These are phyloP conservation scores for Plutomurus gul DNA, from an alignment of 1,140 invertebrate genomes.

Conservation along the genomic window DNA sequence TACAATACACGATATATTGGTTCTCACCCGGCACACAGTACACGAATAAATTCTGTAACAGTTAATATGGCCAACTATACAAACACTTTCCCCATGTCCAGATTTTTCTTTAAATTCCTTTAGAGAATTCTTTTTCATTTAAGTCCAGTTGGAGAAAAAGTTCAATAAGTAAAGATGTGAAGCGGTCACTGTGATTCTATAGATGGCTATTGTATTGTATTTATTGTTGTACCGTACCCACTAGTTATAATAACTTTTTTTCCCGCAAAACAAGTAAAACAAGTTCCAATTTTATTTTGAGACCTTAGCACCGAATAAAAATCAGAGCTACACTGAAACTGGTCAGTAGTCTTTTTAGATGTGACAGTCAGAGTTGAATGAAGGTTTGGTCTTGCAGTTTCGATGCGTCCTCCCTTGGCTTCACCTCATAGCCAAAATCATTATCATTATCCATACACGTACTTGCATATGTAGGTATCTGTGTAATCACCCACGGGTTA, in stretches of 20 bases:
- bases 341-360: constrained; percentile 34
- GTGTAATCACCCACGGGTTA: constrained; percentile 19
- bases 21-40: background rate
- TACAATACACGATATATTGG: background rate
- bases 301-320: background rate
- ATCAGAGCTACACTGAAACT: constrained; percentile 24
- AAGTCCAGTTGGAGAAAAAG: background rate
- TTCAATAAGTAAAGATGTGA: background rate
- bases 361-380: constrained; percentile 18
- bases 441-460: background rate
- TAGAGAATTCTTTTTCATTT: background rate
- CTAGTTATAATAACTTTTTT: constrained; percentile 35
- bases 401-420: background rate
- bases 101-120: constrained; percentile 11
- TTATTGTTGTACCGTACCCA: background rate
- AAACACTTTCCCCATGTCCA: background rate
- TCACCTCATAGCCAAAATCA: background rate
- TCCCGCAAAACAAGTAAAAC: constrained; percentile 38
- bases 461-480: background rate
- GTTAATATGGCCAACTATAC: background rate
- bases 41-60: background rate
- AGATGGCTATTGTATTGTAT: background rate
- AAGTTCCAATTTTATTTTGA: constrained; percentile 30
- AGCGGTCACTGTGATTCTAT: constrained; percentile 3
- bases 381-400: background rate